Evolutionary conservation across 2,797 vertebrate species (phyloP).

Genomic region (Gobionotothen gibberifrons): DNA sequence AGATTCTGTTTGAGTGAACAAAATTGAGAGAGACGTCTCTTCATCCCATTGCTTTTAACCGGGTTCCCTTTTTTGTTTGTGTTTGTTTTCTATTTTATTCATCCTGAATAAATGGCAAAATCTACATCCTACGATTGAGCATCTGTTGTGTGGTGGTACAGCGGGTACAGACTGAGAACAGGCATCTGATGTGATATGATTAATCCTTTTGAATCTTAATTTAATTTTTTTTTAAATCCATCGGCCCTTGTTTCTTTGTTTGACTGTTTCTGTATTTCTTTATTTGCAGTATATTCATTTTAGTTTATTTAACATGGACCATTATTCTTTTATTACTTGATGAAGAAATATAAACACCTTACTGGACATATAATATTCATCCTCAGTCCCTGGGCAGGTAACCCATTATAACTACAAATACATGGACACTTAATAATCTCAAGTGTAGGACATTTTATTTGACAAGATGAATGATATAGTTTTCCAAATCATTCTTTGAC

Average conservation of each 20-base stretch:
- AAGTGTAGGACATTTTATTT: conserved; percentile 42
- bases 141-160: conserved; percentile 34
- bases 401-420: conserved; percentile 34
- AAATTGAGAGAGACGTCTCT: conserved; percentile 84
- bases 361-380: conserved; percentile 8
- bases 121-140: conserved; percentile 54
- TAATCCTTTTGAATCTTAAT: neutral
- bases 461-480: conserved; percentile 60
- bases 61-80: conserved; percentile 66
- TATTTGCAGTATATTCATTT: neutral
- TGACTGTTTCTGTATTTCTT: neutral
- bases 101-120: conserved; percentile 63
- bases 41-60: conserved; percentile 77
- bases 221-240: neutral
- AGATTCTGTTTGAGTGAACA: conserved; percentile 82
- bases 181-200: neutral
- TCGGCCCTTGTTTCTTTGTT: neutral
- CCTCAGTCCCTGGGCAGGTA: conserved; percentile 1
- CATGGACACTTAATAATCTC: conserved; percentile 45
- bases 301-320: conserved; percentile 2
- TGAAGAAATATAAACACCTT: conserved; percentile 1
- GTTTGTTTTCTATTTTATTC: conserved; percentile 64
- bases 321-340: neutral
- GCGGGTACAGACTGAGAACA: neutral
- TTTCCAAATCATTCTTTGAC: conserved; percentile 54